phyloP scores from a whole-genome alignment of 1,140 invertebrate genomes.

The Brachionus plicatilis region DNA sequence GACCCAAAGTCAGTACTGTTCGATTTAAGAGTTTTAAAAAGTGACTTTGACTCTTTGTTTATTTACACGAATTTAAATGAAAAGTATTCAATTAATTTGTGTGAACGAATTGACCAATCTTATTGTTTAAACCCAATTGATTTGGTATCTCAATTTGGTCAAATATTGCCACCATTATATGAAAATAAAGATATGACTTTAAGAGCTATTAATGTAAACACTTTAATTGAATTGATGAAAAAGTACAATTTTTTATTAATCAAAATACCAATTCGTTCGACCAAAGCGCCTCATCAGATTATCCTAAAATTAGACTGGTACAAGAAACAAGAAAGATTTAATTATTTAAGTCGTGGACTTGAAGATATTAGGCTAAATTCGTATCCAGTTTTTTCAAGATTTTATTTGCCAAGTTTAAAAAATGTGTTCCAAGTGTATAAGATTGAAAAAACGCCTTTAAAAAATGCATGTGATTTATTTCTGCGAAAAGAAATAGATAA shows the following conservation, averaged over 20 bases:
- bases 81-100: not conserved
- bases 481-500: not conserved
- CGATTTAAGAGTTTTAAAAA: not conserved
- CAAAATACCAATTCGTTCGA: not conserved
- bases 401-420: not conserved
- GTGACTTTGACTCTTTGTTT: slow-evolving; percentile 21
- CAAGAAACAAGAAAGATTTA: not conserved
- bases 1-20: not conserved
- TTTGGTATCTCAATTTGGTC: not conserved
- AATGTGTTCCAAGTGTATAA: not conserved
- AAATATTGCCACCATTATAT: not conserved
- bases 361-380: not conserved
- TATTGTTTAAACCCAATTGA: not conserved
- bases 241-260: not conserved
- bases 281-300: not conserved
- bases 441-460: not conserved
- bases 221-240: not conserved
- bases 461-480: not conserved
- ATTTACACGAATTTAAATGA: slow-evolving; percentile 17
- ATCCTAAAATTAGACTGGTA: slow-evolving; percentile 36
- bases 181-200: not conserved
- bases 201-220: not conserved
- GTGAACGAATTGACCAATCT: not conserved
- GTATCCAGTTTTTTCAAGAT: not conserved
- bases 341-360: not conserved